phyloP scores from a whole-genome alignment of 2,113 vertebrate genomes.

The Indicator maculatus region DNA sequence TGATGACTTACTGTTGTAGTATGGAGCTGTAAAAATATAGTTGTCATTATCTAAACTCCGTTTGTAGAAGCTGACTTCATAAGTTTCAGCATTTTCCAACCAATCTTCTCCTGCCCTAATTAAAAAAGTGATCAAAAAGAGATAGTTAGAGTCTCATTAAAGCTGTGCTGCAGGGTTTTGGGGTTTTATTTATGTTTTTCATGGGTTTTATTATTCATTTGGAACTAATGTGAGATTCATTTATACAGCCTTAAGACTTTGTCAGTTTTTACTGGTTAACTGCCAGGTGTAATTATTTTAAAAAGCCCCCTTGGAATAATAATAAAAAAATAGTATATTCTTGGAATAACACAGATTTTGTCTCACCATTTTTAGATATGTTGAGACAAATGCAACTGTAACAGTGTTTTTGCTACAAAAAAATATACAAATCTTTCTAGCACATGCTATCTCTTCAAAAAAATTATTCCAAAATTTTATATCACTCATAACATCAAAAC shows the following conservation, averaged over 20 bases:
- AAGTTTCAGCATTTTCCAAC: slow-evolving; percentile 93
- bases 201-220: background rate
- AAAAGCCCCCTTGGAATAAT: background rate
- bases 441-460: background rate
- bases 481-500: background rate
- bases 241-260: background rate
- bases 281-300: background rate
- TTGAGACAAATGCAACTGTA: background rate
- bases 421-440: background rate
- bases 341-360: background rate
- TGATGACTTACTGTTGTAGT: slow-evolving; percentile 89
- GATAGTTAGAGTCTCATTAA: background rate
- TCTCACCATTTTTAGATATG: background rate
- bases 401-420: background rate
- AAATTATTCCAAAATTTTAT: background rate
- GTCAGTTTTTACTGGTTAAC: background rate
- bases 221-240: background rate
- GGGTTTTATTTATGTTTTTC: too few species aligned
- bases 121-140: background rate
- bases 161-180: background rate
- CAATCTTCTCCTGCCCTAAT: slow-evolving; percentile 89
- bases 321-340: background rate
- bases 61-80: slow-evolving; percentile 98
- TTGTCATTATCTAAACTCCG: slow-evolving; percentile 95
- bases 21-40: slow-evolving; percentile 95